A percentile compares a stretch with the other conserved stretches of the same genome.
Conservation (phyloP, 1,140 invertebrate genomes). For the Neodiprion pinetum region DNA sequence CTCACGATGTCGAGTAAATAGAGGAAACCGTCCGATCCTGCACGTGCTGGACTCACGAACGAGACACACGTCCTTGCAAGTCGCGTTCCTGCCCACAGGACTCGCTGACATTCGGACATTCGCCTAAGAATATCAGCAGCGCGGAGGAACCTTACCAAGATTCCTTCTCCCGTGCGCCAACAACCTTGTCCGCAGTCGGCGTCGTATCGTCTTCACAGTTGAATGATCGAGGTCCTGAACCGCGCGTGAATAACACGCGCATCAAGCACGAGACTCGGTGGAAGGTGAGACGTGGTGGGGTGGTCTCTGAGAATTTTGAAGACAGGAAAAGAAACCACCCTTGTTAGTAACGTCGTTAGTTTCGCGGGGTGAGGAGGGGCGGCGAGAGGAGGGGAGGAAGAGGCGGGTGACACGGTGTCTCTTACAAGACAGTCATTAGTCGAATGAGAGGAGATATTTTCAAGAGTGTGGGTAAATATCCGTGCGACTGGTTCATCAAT, state of each 20-base stretch:
- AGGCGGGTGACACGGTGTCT: conserved; percentile 42
- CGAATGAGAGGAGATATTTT: conserved; percentile 47
- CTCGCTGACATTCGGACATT: too few species aligned
- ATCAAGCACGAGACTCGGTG: too few species aligned
- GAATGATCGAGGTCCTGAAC: too few species aligned
- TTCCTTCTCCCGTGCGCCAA: too few species aligned
- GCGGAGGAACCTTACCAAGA: too few species aligned
- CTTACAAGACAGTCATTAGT: conserved; percentile 54
- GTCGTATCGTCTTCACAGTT: too few species aligned
- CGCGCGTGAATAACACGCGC: too few species aligned
- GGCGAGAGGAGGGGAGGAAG: not conserved
- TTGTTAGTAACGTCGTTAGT: conserved; percentile 7
- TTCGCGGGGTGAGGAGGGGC: not conserved
- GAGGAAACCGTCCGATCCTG: conserved; percentile 4
- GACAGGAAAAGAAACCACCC: not conserved
- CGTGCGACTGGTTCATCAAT: conserved; percentile 54
- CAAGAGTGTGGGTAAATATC: conserved; percentile 49
- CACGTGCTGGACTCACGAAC: not conserved
- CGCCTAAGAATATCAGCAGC: too few species aligned
- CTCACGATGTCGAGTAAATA: conserved; percentile 31
- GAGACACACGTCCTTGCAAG: too few species aligned
- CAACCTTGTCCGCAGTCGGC: too few species aligned
- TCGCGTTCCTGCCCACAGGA: too few species aligned
- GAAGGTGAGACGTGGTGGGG: too few species aligned
- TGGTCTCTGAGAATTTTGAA: not conserved